These are phyloP conservation scores for Lerema accius DNA, from an alignment of 1,140 invertebrate genomes.

Conservation along the genomic window DNA sequence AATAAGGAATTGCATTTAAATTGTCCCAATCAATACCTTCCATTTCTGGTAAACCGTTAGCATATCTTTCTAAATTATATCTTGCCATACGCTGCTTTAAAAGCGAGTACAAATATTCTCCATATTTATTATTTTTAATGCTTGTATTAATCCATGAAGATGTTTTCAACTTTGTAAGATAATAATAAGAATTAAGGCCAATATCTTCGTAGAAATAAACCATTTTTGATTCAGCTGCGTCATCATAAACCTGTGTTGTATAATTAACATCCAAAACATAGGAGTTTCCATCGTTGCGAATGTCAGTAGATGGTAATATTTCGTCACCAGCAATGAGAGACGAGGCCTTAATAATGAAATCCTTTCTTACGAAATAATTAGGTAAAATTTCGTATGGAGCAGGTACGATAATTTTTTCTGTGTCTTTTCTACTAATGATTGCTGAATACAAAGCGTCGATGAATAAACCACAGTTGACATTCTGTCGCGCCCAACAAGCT, in stretches of 20 bases:
- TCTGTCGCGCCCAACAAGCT: constrained; percentile 80
- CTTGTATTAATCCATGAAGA: constrained; percentile 50
- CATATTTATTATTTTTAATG: constrained; percentile 40
- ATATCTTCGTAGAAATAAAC: constrained; percentile 74
- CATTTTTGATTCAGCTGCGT: constrained; percentile 58
- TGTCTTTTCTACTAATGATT: constrained; percentile 78
- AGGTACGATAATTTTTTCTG: constrained; percentile 78
- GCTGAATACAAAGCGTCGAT: constrained; percentile 79
- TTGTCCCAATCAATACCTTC: constrained; percentile 60
- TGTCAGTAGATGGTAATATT: constrained; percentile 35
- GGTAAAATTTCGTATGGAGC: constrained; percentile 83
- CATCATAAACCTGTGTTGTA: constrained; percentile 54
- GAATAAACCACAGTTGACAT: constrained; percentile 83
- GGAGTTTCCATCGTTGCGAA: constrained; percentile 64
- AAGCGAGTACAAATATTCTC: constrained; percentile 58
- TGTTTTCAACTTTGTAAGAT: constrained; percentile 56
- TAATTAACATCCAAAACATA: constrained; percentile 70
- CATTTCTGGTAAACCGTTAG: constrained; percentile 61
- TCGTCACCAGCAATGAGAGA: constrained; percentile 49
- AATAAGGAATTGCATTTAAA: constrained; percentile 41
- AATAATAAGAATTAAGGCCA: constrained; percentile 71
- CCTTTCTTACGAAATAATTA: constrained; percentile 78
- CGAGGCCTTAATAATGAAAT: constrained; percentile 63
- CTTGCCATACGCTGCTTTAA: constrained; percentile 67
- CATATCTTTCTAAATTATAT: constrained; percentile 73